Evolutionary conservation across 2,888 invertebrate genomes (phyloP).

Genomic region (Morpho helenor): DNA sequence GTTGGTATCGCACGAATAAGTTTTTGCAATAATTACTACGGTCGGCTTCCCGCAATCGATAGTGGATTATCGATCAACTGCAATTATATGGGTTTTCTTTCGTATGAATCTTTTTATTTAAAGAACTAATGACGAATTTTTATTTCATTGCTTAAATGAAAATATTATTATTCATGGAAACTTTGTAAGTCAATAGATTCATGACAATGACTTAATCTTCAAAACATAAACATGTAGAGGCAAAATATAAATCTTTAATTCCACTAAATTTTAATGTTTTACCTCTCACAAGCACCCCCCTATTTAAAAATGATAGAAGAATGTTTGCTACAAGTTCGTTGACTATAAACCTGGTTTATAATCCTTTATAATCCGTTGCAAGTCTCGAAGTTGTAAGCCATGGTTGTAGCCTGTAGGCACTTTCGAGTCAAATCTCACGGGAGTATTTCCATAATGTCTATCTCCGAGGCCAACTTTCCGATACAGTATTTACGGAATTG

Average conservation of each 20-base stretch:
- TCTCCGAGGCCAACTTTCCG: slow-evolving; percentile 37
- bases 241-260: too few species aligned
- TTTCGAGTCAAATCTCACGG: slow-evolving; percentile 35
- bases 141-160: too few species aligned
- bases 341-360: slow-evolving; percentile 59
- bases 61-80: slow-evolving; percentile 32
- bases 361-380: slow-evolving; percentile 43
- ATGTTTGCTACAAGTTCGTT: slow-evolving; percentile 34
- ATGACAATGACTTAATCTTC: too few species aligned
- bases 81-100: slow-evolving; percentile 2
- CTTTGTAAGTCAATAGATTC: too few species aligned
- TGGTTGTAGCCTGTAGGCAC: slow-evolving; percentile 25
- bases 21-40: slow-evolving; percentile 25
- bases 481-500: slow-evolving; percentile 24
- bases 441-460: slow-evolving; percentile 33
- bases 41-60: slow-evolving; percentile 25
- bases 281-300: too few species aligned
- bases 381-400: slow-evolving; percentile 35
- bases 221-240: too few species aligned
- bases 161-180: too few species aligned
- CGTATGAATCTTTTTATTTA: neutral
- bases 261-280: too few species aligned
- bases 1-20: slow-evolving; percentile 32
- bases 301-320: too few species aligned
- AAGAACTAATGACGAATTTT: too few species aligned